Base-by-base conservation (phyloP, 2,113 vertebrate species). In the Sapajus apella region DNA sequence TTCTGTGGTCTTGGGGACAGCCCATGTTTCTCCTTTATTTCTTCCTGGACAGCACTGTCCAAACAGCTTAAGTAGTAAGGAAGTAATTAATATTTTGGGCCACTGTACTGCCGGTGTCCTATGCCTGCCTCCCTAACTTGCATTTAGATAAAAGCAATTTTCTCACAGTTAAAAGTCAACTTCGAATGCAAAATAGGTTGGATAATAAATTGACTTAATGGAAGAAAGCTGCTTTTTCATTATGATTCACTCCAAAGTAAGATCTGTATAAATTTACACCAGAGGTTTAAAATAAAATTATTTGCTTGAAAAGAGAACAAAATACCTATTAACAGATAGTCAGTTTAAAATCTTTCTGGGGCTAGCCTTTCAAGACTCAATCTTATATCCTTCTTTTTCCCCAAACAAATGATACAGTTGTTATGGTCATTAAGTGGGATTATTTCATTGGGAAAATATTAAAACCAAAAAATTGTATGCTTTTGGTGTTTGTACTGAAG, bases 211-310 rank as follows among this genome's bases (percentile, higher is more conserved):
- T 84, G 66, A 70, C 27, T 87, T 47, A 68, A 58, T 70, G 43
- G 52, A 92, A 52, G 45, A 92, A 93, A 94, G 50, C 16, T 95
- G 37, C 6, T 18, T 83, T 92, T 86, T 87, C 23, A 97, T 84
- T 89, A 25, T 11, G 55, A 95, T 96, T 91, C 35, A 73, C 50
- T 76, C 23, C 18, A 52, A 92, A 97, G 35, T 73, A 56, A 93
- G 77, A 75, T 86, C 61, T 16, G 2, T 88, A 37, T 77, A 90
- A 80, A 91, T 95, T 95, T 96, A 43, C 2, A 30, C 27, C 37
- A 68, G n/a, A 91, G 9, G 35, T 68, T 97, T 64, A 68, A 97
- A 96, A 86, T 95, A 45, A 95, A 90, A 96, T 47, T n/a, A 75
- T 85, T 97, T 84, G 43, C 13, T 96, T 92, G 47, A 81, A 90